These are phyloP conservation scores for Syrmaticus mikado DNA, from an alignment of 2,113 vertebrate species.

Conservation along the genomic window DNA sequence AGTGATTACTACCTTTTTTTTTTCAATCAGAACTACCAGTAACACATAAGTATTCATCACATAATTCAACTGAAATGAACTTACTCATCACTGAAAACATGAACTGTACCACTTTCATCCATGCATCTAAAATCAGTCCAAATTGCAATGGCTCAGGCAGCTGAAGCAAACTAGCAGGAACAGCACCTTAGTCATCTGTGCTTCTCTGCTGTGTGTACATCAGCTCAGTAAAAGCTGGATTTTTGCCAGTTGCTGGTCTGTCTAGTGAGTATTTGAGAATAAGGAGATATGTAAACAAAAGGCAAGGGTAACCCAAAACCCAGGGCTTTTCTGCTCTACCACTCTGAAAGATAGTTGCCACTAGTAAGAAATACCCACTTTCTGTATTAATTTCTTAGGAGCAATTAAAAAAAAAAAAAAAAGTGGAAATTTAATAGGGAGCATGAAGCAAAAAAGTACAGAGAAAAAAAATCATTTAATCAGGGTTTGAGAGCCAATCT, in stretches of 20 bases:
- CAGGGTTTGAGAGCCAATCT: neutral
- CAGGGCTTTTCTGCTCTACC: neutral
- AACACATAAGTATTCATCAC: neutral
- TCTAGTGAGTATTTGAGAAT: neutral
- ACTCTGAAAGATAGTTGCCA: neutral
- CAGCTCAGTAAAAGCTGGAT: neutral
- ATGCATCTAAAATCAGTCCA: neutral
- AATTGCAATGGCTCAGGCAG: neutral
- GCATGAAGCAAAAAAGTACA: neutral
- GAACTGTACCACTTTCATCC: neutral
- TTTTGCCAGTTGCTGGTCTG: neutral
- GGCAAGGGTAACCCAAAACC: neutral
- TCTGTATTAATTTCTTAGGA: neutral
- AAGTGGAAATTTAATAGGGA: neutral
- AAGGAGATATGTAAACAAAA: neutral
- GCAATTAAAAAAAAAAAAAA: neutral
- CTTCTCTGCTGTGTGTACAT: neutral
- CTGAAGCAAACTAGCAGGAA: neutral
- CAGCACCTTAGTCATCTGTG: neutral
- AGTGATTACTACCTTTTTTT: neutral
- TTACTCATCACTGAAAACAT: neutral
- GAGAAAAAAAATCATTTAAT: neutral
- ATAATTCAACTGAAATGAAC: neutral
- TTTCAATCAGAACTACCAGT: neutral
- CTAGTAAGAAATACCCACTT: neutral